These are phyloP conservation scores for Cosmopolites sordidus DNA, from an alignment of 2,888 invertebrate species.

Conservation along the genomic window DNA sequence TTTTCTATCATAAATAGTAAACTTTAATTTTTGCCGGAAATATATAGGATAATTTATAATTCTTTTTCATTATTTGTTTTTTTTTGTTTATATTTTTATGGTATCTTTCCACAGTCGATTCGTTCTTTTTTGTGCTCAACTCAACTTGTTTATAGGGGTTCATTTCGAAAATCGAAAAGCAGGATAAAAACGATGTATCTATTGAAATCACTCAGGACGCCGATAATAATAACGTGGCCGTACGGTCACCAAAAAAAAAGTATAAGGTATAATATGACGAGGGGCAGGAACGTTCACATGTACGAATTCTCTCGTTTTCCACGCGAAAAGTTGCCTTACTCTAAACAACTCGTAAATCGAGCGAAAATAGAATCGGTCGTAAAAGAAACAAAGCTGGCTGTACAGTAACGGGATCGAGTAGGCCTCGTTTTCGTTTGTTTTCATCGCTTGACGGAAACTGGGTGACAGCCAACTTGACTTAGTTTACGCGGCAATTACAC, in stretches of 20 bases:
- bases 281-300: background rate
- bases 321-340: too few relatives aligned
- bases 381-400: too few relatives aligned
- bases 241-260: slow-evolving; percentile 1
- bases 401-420: too few relatives aligned
- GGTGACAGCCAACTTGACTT: too few relatives aligned
- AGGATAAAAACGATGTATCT: slow-evolving; percentile 41
- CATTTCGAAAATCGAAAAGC: slow-evolving; percentile 42
- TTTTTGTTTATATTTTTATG: slow-evolving; percentile 6
- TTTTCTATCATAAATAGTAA: too few relatives aligned
- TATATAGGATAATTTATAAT: slow-evolving; percentile 4
- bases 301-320: too few relatives aligned
- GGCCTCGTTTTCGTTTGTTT: too few relatives aligned
- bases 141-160: slow-evolving; percentile 44
- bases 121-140: slow-evolving; percentile 5
- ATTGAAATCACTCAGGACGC: slow-evolving; percentile 43
- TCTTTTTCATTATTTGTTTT: slow-evolving; percentile 9
- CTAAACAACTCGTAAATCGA: too few relatives aligned
- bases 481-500: too few relatives aligned
- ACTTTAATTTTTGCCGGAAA: too few relatives aligned
- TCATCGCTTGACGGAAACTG: too few relatives aligned
- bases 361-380: too few relatives aligned
- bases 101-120: slow-evolving; percentile 3
- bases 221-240: background rate
- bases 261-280: slow-evolving; percentile 2